Conservation (phyloP, 2,797 vertebrate genomes). For the Macropus fuliginosus region DNA sequence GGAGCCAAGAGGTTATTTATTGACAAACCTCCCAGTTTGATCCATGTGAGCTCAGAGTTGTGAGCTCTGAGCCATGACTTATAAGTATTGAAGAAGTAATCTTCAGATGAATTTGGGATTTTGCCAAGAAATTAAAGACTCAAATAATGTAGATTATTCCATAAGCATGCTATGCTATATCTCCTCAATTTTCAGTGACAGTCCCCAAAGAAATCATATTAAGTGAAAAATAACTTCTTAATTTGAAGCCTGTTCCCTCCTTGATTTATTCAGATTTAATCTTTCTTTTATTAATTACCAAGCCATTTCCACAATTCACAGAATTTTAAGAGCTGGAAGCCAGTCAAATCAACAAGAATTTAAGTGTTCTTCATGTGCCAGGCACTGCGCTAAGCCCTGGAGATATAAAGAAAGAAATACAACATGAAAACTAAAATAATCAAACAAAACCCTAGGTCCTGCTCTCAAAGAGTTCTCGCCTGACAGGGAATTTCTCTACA, state of each 20-base stretch:
- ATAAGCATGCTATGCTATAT: not conserved
- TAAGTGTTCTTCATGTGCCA: not conserved
- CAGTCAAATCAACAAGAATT: not conserved
- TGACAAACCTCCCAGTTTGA: not conserved
- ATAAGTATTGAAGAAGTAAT: not conserved
- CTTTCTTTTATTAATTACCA: not conserved
- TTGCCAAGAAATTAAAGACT: not conserved
- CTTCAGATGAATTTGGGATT: not conserved
- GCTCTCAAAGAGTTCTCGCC: not conserved
- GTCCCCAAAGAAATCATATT: not conserved
- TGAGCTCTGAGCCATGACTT: not conserved
- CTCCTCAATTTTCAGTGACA: not conserved
- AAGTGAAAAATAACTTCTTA: not conserved
- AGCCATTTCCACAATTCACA: not conserved
- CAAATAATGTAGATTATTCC: not conserved
- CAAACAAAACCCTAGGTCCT: not conserved
- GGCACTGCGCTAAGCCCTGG: not conserved
- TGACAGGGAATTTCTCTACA: not conserved
- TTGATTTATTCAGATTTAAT: not conserved
- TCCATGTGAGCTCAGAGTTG: not conserved
- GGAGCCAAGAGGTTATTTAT: not conserved
- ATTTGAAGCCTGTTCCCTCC: not conserved
- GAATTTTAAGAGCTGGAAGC: not conserved
- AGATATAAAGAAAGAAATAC: not conserved
- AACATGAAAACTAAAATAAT: not conserved